Evolutionary conservation across 2,888 invertebrate species (phyloP).

Genomic region (Torymus aiolomorphi): DNA sequence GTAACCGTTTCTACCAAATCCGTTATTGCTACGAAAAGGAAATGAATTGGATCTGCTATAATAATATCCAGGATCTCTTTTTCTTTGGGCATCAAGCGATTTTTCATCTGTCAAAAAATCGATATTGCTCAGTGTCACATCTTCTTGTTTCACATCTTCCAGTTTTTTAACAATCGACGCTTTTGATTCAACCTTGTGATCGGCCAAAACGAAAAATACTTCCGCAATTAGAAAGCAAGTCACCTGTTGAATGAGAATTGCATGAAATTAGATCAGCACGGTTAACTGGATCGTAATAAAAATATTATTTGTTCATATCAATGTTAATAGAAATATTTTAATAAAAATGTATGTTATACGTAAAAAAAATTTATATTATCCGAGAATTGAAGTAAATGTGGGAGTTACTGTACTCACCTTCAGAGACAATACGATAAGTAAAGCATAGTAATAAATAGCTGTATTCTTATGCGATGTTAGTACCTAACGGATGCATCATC

Average conservation of each 20-base stretch:
- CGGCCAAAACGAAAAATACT: constrained; percentile 53
- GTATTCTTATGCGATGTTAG: too few relatives aligned
- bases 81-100: constrained; percentile 64
- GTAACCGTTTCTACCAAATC: constrained; percentile 44
- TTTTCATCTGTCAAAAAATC: constrained; percentile 53
- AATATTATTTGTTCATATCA: too few relatives aligned
- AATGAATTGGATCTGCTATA: constrained; percentile 63
- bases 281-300: too few relatives aligned
- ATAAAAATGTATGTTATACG: too few relatives aligned
- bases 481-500: too few relatives aligned
- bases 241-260: constrained; percentile 60
- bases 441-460: too few relatives aligned
- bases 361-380: too few relatives aligned
- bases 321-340: too few relatives aligned
- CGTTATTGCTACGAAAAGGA: constrained; percentile 18
- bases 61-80: constrained; percentile 68
- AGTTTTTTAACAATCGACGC: constrained; percentile 30
- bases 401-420: too few relatives aligned
- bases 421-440: too few relatives aligned
- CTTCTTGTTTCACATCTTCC: constrained; percentile 5
- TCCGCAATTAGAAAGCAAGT: constrained; percentile 58
- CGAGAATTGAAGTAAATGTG: too few relatives aligned
- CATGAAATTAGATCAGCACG: neutral
- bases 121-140: constrained; percentile 17
- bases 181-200: constrained; percentile 53